phyloP scores from a whole-genome alignment of 2,797 vertebrate species.

The Cynopterus sphinx region DNA sequence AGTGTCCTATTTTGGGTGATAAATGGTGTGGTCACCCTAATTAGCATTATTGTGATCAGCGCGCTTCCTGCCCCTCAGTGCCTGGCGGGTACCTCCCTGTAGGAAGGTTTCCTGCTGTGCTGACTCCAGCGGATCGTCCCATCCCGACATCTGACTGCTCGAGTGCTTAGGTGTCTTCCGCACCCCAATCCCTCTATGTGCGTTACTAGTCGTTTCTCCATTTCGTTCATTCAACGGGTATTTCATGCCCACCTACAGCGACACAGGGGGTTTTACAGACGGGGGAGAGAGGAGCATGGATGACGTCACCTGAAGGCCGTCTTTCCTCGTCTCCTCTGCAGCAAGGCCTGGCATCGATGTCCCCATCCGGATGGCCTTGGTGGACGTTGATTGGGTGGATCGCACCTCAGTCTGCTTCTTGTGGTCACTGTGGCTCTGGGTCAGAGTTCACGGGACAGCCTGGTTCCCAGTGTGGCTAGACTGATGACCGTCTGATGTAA shows the following conservation, averaged over 20 bases:
- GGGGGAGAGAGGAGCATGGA: background rate
- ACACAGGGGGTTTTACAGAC: background rate
- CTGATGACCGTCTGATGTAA: background rate
- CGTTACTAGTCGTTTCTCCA: too few relatives aligned
- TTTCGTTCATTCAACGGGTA: background rate
- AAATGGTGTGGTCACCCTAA: constrained; percentile 56
- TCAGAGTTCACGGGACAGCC: background rate
- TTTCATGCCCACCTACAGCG: background rate
- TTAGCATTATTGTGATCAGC: constrained; percentile 2
- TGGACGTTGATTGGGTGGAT: background rate
- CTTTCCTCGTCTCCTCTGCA: background rate
- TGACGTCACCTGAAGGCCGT: accelerated
- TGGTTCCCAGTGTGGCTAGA: background rate
- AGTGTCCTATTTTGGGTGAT: constrained; percentile 51
- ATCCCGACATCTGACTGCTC: background rate
- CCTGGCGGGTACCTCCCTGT: background rate
- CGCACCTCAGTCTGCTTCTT: background rate
- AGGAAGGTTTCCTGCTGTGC: background rate
- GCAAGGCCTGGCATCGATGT: background rate
- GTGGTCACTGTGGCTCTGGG: background rate
- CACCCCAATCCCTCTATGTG: background rate
- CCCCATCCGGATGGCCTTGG: accelerated
- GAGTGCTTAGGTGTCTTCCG: background rate
- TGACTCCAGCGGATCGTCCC: background rate
- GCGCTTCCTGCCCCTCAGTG: background rate